Conservation (phyloP, 2,797 vertebrate genomes). For the Menidia menidia region DNA sequence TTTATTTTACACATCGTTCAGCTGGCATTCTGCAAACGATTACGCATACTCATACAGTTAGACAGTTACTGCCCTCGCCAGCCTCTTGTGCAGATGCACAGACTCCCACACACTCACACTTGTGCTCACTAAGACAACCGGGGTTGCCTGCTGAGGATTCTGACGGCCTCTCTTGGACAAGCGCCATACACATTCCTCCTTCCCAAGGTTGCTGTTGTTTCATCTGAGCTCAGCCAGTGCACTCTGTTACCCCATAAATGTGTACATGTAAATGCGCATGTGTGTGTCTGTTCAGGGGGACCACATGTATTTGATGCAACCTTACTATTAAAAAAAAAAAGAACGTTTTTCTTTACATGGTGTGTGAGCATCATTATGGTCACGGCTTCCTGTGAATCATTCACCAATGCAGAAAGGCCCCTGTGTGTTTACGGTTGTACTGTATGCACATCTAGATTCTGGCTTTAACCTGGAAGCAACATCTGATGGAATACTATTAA, state of each 20-base stretch:
- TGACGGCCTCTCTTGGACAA: slow-evolving; percentile 80
- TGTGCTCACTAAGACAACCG: slow-evolving; percentile 83
- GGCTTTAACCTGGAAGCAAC: slow-evolving; percentile 66
- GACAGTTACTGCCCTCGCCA: slow-evolving; percentile 51
- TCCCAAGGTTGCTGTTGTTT: slow-evolving; percentile 86
- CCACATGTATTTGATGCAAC: slow-evolving; percentile 49
- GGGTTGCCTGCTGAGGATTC: slow-evolving; percentile 82
- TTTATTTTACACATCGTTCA: slow-evolving; percentile 15
- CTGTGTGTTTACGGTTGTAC: slow-evolving; percentile 48
- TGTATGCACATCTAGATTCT: slow-evolving; percentile 63
- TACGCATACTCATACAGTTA: slow-evolving; percentile 48
- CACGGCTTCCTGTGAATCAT: slow-evolving; percentile 51
- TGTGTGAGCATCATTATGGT: slow-evolving; percentile 21
- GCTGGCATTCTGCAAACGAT: slow-evolving; percentile 57
- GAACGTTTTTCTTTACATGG: too few relatives aligned
- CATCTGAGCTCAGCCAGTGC: slow-evolving; percentile 85
- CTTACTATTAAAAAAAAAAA: slow-evolving; percentile 28
- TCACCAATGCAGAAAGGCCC: slow-evolving; percentile 65
- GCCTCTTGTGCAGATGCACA: slow-evolving; percentile 59
- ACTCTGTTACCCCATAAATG: slow-evolving; percentile 84
- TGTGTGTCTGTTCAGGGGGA: slow-evolving; percentile 50
- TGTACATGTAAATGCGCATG: slow-evolving; percentile 54
- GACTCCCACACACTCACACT: slow-evolving; percentile 71
- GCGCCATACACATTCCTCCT: slow-evolving; percentile 84
- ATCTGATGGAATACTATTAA: slow-evolving; percentile 56